Base-by-base conservation (phyloP, 2,113 vertebrate genomes). In the Otis tarda region DNA sequence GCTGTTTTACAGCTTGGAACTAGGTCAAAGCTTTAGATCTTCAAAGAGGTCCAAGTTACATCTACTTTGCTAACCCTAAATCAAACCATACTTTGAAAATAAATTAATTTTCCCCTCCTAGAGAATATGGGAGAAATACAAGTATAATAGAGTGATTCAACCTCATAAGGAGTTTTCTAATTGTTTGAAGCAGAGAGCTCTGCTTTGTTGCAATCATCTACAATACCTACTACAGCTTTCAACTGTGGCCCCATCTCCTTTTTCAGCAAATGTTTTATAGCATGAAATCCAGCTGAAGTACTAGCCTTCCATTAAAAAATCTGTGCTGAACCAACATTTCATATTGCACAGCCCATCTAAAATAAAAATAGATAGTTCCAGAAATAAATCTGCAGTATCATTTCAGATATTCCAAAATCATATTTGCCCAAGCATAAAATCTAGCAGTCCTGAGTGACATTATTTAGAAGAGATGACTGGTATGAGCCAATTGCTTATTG, bases 1-100 rank as follows among this genome's bases (percentile, higher is more conserved):
- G 53, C 50, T 74, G 68, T 56, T 95, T 89, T 73, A 86, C 25
- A 77, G 65, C 52, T 81, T 93, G 45, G 84, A 96, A 96, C 24
- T 59, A 61, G 20, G 75, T 83, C 63, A 92, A 83, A 86, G 50
- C 45, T 77, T 74, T 55, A 64, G 35, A 78, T 69, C 43, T 87
- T 94, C 80, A 85, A 75, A 73, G 41, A 33, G 28, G 20, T 82
- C 70, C 78, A 94, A 89, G 74, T 82, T 55, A 77, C 15, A 83
- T 14, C 83, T 90, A 79, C 19, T 74, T 73, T 31, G 15, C 18
- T 30, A 59, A 39, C 18, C 68, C n/a, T 79, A 69, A 76, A 88
- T 50, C 65, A 77, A 92, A 74, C 3, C 2, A 2, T 33, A 67
- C 43, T 80, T 70, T 2, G 3, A 83, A 95, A 94, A 65, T 13